Percentiles rank a stretch among this genome's conserved stretches.
These are phyloP conservation scores for Anomalospiza imberbis DNA, from an alignment of 2,797 vertebrate species.

Conservation along the genomic window DNA sequence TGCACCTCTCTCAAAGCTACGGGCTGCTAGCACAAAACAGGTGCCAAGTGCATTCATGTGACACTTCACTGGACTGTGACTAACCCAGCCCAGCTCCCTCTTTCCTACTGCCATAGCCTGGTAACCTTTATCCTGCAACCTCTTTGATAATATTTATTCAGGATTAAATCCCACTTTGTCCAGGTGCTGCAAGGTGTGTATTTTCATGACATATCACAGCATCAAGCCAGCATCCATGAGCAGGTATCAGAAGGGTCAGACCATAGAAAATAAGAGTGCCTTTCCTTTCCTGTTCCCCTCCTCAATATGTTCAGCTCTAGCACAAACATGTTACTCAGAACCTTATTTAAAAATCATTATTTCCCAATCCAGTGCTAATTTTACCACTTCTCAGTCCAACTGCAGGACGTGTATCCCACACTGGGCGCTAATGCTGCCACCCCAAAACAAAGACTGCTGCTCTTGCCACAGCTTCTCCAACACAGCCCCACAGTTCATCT, in stretches of 20 bases:
- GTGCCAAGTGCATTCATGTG: background rate
- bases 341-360: background rate
- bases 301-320: rapidly evolving
- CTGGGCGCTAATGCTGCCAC: background rate
- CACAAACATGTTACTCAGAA: background rate
- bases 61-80: background rate
- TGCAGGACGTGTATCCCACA: background rate
- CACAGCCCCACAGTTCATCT: background rate
- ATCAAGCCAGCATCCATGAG: background rate
- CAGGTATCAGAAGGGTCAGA: background rate
- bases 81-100: background rate
- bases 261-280: background rate
- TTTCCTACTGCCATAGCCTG: background rate
- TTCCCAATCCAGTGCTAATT: background rate
- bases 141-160: rapidly evolving
- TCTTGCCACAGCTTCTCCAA: background rate
- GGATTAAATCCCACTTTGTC: background rate
- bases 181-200: background rate
- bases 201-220: background rate
- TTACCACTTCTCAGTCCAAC: background rate
- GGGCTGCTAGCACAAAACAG: background rate
- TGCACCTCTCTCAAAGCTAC: background rate
- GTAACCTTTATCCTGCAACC: background rate
- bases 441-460: background rate
- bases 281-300: background rate